These are phyloP conservation scores for Apteryx owenii DNA, from an alignment of 2,113 vertebrate genomes.

Conservation along the genomic window DNA sequence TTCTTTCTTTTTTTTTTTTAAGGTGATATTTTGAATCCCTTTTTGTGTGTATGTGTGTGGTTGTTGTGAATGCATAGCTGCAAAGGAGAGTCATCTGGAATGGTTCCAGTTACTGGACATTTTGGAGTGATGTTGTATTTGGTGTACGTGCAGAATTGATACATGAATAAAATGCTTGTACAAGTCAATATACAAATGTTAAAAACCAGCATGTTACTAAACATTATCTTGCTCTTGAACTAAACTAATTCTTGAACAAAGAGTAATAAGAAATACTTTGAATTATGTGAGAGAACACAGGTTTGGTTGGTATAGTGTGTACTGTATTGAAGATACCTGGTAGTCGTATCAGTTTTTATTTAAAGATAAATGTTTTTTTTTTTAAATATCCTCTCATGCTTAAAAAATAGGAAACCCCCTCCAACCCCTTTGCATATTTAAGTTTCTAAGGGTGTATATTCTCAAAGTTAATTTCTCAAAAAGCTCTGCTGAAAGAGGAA, in stretches of 20 bases:
- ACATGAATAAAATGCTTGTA: background rate
- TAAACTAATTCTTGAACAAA: background rate
- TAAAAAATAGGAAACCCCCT: background rate
- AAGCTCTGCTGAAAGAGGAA: conserved; percentile 65
- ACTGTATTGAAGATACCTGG: background rate
- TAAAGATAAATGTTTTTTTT: background rate
- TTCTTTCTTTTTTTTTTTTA: background rate
- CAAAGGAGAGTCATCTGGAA: background rate
- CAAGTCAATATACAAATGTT: background rate
- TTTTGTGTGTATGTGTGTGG: background rate
- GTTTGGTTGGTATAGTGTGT: background rate
- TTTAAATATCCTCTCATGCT: background rate
- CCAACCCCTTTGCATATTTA: background rate
- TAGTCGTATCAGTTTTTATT: background rate
- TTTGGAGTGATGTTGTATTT: background rate
- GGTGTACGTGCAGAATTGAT: background rate
- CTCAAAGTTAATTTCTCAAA: conserved; percentile 42
- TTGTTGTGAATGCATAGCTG: background rate
- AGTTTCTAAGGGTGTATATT: conserved; percentile 27
- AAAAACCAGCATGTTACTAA: background rate
- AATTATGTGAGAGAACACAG: background rate
- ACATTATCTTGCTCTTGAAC: background rate
- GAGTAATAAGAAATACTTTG: background rate
- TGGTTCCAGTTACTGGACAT: background rate
- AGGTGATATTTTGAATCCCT: background rate